Evolutionary conservation across 2,797 vertebrate genomes (phyloP).

Genomic region (Podarcis lilfordi): DNA sequence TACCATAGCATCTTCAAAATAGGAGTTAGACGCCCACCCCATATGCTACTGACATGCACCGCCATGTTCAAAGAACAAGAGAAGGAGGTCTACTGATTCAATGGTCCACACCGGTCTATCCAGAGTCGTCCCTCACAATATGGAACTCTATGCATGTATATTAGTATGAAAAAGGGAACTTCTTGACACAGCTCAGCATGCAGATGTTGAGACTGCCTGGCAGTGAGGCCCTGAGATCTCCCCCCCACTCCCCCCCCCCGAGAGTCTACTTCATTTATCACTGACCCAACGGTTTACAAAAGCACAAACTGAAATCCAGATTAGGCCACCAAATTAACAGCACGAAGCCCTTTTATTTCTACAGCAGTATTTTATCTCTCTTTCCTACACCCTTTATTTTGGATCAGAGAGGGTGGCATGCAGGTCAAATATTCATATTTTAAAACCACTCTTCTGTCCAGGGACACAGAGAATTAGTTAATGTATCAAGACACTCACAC

Average conservation of each 20-base stretch:
- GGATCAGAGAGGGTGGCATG: neutral
- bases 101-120: neutral
- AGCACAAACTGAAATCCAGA: too few relatives aligned
- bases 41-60: too few relatives aligned
- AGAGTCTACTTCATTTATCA: neutral
- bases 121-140: neutral
- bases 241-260: too few relatives aligned
- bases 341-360: neutral
- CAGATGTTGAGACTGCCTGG: neutral
- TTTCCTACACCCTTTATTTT: neutral
- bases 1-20: neutral
- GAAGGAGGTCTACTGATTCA: too few relatives aligned
- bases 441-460: conserved; percentile 2
- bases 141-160: neutral
- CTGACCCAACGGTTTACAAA: neutral
- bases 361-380: neutral
- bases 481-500: conserved; percentile 42
- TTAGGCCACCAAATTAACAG: too few relatives aligned
- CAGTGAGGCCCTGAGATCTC: too few relatives aligned
- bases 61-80: too few relatives aligned
- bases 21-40: neutral
- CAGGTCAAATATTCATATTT: conserved; percentile 4
- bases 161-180: neutral
- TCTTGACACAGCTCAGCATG: neutral
- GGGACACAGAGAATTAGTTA: conserved; percentile 23